These are phyloP conservation scores for Sarcophaga variegata DNA, from an alignment of 2,888 invertebrate species.

Conservation along the genomic window DNA sequence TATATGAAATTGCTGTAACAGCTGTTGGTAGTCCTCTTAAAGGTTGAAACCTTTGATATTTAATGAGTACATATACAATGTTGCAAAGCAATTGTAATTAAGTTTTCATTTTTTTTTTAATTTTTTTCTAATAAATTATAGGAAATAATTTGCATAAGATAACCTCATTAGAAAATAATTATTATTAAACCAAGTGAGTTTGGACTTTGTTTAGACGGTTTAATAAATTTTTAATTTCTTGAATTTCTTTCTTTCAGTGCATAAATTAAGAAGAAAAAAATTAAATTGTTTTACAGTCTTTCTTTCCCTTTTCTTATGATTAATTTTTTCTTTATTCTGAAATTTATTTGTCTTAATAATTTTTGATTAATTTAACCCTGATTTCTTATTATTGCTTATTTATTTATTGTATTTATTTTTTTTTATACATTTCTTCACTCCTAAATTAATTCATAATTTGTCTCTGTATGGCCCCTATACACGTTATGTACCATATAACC, in stretches of 20 bases:
- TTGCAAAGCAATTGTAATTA: too few species aligned
- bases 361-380: conserved; percentile 78
- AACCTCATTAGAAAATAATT: too few species aligned
- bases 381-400: conserved; percentile 71
- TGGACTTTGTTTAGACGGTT: too few species aligned
- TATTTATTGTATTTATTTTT: background rate
- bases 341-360: conserved; percentile 64
- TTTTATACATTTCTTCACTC: conserved; percentile 58
- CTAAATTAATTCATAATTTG: conserved; percentile 66
- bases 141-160: too few species aligned
- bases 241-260: conserved; percentile 19
- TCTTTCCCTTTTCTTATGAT: background rate
- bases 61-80: too few species aligned
- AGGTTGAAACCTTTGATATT: too few species aligned
- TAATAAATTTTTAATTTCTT: too few species aligned
- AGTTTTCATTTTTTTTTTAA: too few species aligned
- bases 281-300: background rate
- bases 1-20: too few species aligned
- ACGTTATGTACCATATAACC: background rate
- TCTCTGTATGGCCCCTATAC: conserved; percentile 2
- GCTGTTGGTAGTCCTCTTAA: too few species aligned
- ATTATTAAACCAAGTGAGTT: too few species aligned
- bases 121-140: too few species aligned
- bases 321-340: background rate
- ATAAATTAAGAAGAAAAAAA: background rate